phyloP scores from a whole-genome alignment of 2,797 vertebrate genomes.

The Thaleichthys pacificus region DNA sequence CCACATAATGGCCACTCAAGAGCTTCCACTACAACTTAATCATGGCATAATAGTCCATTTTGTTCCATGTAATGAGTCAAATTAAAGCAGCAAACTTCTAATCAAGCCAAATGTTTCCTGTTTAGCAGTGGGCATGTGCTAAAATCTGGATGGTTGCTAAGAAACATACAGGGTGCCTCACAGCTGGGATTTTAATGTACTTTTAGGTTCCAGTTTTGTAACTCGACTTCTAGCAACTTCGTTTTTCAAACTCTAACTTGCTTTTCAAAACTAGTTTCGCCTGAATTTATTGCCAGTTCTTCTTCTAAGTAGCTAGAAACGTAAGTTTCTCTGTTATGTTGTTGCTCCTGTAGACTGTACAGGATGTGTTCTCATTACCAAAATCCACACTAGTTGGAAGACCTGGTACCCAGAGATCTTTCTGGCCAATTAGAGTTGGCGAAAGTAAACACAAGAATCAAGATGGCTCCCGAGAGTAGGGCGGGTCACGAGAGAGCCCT shows the following conservation, averaged over 20 bases:
- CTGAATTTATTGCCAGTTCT: background rate
- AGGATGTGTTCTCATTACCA: slow-evolving; percentile 43
- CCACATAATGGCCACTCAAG: background rate
- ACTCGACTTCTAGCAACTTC: background rate
- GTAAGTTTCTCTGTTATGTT: background rate
- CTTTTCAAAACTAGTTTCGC: background rate
- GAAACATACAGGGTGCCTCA: background rate
- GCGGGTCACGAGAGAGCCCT: slow-evolving; percentile 16
- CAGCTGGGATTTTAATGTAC: background rate
- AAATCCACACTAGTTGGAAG: slow-evolving; percentile 26
- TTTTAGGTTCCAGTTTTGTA: background rate
- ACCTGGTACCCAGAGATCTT: slow-evolving; percentile 35
- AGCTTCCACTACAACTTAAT: background rate
- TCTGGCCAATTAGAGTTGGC: slow-evolving; percentile 55
- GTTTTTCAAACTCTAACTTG: background rate
- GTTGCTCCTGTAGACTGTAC: background rate
- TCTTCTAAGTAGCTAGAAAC: background rate
- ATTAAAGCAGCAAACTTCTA: slow-evolving; percentile 28
- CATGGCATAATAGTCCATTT: slow-evolving; percentile 2
- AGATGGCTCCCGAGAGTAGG: slow-evolving; percentile 33
- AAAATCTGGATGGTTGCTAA: background rate
- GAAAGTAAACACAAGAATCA: slow-evolving; percentile 22
- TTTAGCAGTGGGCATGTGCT: background rate
- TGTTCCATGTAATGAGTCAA: slow-evolving; percentile 18
- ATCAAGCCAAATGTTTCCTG: background rate